These are phyloP conservation scores for Cephalopholis sonnerati DNA, from an alignment of 2,113 vertebrate species.

Conservation along the genomic window DNA sequence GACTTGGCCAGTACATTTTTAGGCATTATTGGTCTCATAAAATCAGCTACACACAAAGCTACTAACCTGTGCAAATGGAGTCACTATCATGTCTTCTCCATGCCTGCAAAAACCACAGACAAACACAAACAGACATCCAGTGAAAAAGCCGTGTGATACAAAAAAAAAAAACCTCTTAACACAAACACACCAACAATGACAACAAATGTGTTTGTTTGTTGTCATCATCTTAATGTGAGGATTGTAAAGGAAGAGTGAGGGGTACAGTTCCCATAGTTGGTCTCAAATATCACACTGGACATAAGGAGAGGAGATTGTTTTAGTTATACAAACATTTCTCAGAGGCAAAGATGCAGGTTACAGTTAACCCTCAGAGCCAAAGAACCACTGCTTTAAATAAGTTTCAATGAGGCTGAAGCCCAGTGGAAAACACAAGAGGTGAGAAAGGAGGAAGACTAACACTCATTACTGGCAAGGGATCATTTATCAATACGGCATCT, in stretches of 20 bases:
- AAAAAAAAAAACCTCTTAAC: not conserved
- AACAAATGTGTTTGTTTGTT: constrained; percentile 18
- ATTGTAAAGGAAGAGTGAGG: not conserved
- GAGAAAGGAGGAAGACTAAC: not conserved
- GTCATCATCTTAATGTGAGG: constrained; percentile 16
- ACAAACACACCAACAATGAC: constrained; percentile 38
- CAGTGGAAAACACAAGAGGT: not conserved
- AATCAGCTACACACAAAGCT: not conserved
- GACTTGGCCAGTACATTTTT: not conserved
- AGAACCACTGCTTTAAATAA: not conserved
- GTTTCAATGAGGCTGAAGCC: not conserved
- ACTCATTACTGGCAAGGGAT: not conserved
- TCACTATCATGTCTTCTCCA: constrained; percentile 98
- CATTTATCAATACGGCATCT: not conserved
- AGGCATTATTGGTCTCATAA: not conserved
- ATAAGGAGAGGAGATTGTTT: constrained; percentile 13
- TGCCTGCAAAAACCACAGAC: constrained; percentile 83
- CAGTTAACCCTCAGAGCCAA: not conserved
- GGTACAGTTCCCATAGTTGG: not conserved
- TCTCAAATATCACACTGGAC: constrained; percentile 18
- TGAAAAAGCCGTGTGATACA: constrained; percentile 23
- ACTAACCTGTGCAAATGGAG: constrained; percentile 95
- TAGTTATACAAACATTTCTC: constrained; percentile 49
- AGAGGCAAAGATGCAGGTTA: constrained; percentile 30
- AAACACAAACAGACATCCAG: constrained; percentile 34